Conservation (phyloP, 2,113 vertebrate genomes). For the Cathartes aura region DNA sequence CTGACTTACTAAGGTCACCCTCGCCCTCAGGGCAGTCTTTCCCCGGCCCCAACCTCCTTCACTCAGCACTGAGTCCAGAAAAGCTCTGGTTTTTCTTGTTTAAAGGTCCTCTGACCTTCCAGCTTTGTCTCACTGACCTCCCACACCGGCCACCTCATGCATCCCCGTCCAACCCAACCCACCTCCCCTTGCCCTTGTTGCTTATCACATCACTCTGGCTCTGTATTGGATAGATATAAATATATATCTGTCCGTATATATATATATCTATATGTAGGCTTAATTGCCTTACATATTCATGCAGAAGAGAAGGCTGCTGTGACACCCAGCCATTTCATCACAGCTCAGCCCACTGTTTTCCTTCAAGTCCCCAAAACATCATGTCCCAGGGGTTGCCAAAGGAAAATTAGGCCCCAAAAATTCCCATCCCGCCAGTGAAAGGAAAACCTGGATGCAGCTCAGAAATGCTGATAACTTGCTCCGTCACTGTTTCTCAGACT, state of each 20-base stretch:
- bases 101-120: not conserved
- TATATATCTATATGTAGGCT: not conserved
- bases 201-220: not conserved
- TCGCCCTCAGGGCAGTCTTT: not conserved
- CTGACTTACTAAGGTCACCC: not conserved
- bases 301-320: not conserved
- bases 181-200: not conserved
- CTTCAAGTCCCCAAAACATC: not conserved
- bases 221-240: too few species aligned
- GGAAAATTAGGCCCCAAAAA: not conserved
- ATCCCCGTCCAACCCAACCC: not conserved
- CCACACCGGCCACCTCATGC: fast-evolving
- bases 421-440: fast-evolving
- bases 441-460: not conserved
- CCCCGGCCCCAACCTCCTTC: not conserved
- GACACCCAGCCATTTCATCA: not conserved
- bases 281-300: not conserved
- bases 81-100: not conserved
- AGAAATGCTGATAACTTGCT: not conserved
- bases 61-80: not conserved
- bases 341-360: not conserved
- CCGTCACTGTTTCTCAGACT: not conserved
- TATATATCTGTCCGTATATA: not conserved
- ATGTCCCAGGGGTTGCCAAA: not conserved
- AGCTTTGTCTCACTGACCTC: not conserved